A percentile compares a stretch with the other conserved stretches of the same genome.
phyloP scores from a whole-genome alignment of 1,140 invertebrate species.

The Hycleus cichorii region DNA sequence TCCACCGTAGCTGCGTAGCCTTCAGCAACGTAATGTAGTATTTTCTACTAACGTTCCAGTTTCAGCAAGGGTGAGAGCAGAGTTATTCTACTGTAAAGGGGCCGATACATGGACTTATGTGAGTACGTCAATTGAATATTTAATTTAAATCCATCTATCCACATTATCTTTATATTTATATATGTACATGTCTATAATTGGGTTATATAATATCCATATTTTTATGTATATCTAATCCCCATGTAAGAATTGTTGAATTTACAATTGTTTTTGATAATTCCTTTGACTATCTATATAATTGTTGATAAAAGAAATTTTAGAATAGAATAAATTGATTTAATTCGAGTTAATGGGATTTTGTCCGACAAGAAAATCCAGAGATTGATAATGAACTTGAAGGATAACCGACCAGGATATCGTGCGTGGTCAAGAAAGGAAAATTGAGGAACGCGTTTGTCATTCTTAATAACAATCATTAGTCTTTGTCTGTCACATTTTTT shows the following conservation, averaged over 20 bases:
- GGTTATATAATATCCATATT: too few species aligned
- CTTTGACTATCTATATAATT: too few species aligned
- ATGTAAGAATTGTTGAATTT: too few species aligned
- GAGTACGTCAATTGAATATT: conserved; percentile 17
- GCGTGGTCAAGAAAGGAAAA: conserved; percentile 2
- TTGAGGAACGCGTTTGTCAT: conserved; percentile 7
- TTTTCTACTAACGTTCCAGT: conserved; percentile 8
- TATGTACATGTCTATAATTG: too few species aligned
- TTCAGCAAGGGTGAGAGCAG: conserved; percentile 11
- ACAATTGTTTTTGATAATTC: too few species aligned
- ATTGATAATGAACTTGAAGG: neutral
- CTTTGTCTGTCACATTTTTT: neutral
- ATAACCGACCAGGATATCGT: neutral
- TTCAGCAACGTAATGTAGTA: conserved; percentile 12
- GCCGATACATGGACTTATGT: conserved; percentile 17
- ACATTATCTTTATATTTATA: neutral
- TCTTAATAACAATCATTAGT: conserved; percentile 5
- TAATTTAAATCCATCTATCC: neutral
- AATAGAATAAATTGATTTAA: too few species aligned
- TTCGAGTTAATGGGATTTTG: too few species aligned
- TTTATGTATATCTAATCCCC: too few species aligned
- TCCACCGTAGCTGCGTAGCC: conserved; percentile 14
- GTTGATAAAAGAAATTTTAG: too few species aligned
- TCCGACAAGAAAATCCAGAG: neutral
- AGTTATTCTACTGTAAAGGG: conserved; percentile 12